These are phyloP conservation scores for Drosophila kepulauana DNA, from an alignment of 1,140 invertebrate genomes.

Conservation along the genomic window DNA sequence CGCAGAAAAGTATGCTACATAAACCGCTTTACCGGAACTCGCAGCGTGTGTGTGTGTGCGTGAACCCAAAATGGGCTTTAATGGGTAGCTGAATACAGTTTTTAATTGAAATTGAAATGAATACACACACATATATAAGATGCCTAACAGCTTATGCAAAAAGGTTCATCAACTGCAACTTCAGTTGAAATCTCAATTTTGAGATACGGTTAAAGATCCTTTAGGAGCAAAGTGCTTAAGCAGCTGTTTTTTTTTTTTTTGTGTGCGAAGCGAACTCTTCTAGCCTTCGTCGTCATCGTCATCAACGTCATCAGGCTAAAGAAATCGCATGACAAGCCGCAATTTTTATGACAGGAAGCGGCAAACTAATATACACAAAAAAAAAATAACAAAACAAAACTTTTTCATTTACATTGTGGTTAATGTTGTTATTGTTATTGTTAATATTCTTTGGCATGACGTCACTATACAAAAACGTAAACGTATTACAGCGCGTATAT, in stretches of 20 bases:
- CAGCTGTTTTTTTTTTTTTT: conserved; percentile 6
- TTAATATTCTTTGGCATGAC: conserved; percentile 48
- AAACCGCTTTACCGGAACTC: not conserved
- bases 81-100: conserved; percentile 14
- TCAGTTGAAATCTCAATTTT: not conserved
- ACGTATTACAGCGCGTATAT: not conserved
- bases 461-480: conserved; percentile 45
- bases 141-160: conserved; percentile 44
- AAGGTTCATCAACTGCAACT: conserved; percentile 14
- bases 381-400: conserved; percentile 20
- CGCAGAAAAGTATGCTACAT: not conserved
- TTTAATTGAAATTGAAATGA: conserved; percentile 38
- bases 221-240: not conserved
- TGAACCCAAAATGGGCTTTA: conserved; percentile 8
- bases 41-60: not conserved
- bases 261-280: conserved; percentile 1
- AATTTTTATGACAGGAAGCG: conserved; percentile 71
- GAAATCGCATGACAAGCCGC: conserved; percentile 78
- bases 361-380: conserved; percentile 56
- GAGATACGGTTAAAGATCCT: too few species aligned
- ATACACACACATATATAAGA: not conserved
- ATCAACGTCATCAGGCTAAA: conserved; percentile 37
- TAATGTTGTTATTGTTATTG: conserved; percentile 44
- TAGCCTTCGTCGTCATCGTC: conserved; percentile 19
- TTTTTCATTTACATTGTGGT: conserved; percentile 68